These are phyloP conservation scores for Dermochelys coriacea DNA, from an alignment of 2,797 vertebrate species.

Conservation along the genomic window DNA sequence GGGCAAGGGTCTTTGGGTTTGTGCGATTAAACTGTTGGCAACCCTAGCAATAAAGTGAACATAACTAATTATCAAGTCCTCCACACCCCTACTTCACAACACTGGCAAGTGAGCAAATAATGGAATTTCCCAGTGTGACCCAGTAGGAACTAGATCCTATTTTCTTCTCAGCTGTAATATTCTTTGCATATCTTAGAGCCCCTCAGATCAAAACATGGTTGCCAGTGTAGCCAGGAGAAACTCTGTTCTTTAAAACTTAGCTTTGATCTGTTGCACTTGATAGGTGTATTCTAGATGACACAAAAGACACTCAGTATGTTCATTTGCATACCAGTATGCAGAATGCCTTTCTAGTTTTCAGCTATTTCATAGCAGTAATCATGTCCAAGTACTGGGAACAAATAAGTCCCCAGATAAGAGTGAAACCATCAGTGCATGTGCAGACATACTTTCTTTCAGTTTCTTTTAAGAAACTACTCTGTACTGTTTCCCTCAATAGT, in stretches of 20 bases:
- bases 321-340: background rate
- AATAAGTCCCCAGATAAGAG: background rate
- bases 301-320: background rate
- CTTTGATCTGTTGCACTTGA: background rate
- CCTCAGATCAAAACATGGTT: slow-evolving; percentile 22
- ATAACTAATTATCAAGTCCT: background rate
- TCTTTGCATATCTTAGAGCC: slow-evolving; percentile 2
- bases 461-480: slow-evolving; percentile 45
- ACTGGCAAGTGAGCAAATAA: slow-evolving; percentile 34
- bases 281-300: background rate
- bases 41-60: background rate
- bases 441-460: slow-evolving; percentile 2
- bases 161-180: background rate
- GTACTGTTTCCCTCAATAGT: slow-evolving; percentile 2
- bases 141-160: background rate
- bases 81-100: background rate
- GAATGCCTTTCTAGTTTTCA: background rate
- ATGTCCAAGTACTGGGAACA: background rate
- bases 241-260: background rate
- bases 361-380: background rate
- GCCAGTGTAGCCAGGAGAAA: background rate
- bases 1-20: no score
- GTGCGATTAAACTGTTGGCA: no score
- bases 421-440: background rate
- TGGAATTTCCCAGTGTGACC: background rate